Base-by-base conservation (phyloP, 2,888 invertebrate species). In the Drosophila heteroneura region DNA sequence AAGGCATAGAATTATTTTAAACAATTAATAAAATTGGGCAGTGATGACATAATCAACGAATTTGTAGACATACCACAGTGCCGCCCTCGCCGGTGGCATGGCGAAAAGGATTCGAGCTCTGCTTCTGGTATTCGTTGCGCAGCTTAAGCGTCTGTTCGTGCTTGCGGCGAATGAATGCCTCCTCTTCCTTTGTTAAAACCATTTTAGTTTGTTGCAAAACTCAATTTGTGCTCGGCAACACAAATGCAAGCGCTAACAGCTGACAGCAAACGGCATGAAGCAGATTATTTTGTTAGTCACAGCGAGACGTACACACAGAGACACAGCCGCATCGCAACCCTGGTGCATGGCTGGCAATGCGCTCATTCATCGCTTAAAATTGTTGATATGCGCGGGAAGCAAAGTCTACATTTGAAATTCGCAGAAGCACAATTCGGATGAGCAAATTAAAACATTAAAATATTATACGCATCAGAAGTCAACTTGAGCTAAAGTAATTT, bases 121-220 rank as follows among this genome's bases (percentile, higher is more conserved):
- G 95, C 92, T 96, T 97, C 30, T 96, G 91, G 92, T 96, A 98
- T 91, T 97, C 95, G n/a, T 94, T 94, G 76, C 97, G 93, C 35
- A 94, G 74, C 71, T 91, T 91, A 26, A 91, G 70, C 1, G 93
- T 92, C 0, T 89, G 89, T 59, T 93, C 92, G 76, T 93, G 93
- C 70, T 92, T 93, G 51, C 89, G 88, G 10, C 85, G 73, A 51
- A 92, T 74, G 12, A 92, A 73, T 30, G 89, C 86, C 74, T 91
- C 88, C 78, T 93, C 89, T 47, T 89, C 90, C 53, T 83, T 60
- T 5, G 92, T 87, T 78, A 81, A 69, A 65, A 76, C 78, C 79
- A 90, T 81, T 74, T 83, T 77, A 47, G 51, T 63, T 44, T 58
- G 64, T 64, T 63, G 39, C 70, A 33, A 67, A 65, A 56, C 14